Evolutionary conservation across 2,113 vertebrate genomes (phyloP).

Genomic region (Aepyceros melampus): DNA sequence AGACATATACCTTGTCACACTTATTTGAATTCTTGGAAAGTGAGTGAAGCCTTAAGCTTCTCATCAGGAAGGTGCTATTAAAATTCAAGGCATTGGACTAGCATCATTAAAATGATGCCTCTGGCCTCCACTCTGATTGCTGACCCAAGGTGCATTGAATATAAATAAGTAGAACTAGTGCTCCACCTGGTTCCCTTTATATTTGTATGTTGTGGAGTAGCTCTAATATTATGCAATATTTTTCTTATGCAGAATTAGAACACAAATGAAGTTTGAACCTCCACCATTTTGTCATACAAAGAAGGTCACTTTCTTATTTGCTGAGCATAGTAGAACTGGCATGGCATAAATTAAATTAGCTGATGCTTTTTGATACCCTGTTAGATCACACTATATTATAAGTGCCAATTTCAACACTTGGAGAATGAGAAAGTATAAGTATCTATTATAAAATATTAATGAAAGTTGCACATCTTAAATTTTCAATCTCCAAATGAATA

Average conservation of each 20-base stretch:
- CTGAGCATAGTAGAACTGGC: not conserved
- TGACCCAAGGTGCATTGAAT: not conserved
- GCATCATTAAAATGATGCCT: not conserved
- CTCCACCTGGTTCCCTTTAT: not conserved
- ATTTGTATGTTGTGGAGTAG: not conserved
- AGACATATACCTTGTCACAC: not conserved
- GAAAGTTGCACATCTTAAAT: not conserved
- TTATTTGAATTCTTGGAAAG: not conserved
- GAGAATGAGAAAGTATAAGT: not conserved
- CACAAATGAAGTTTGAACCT: not conserved
- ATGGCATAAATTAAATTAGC: not conserved
- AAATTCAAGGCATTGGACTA: not conserved
- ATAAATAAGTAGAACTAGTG: not conserved
- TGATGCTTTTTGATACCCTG: not conserved
- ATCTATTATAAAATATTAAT: constrained; percentile 33
- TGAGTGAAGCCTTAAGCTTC: not conserved
- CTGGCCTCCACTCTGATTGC: not conserved
- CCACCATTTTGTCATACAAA: not conserved
- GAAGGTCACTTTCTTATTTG: not conserved
- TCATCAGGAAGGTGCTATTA: not conserved
- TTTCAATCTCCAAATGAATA: constrained; percentile 17
- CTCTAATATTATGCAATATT: not conserved
- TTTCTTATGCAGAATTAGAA: not conserved
- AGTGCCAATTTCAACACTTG: not conserved
- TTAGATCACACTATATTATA: not conserved